Base-by-base conservation (phyloP, 1,140 invertebrate genomes). In the Trichonephila clavata region DNA sequence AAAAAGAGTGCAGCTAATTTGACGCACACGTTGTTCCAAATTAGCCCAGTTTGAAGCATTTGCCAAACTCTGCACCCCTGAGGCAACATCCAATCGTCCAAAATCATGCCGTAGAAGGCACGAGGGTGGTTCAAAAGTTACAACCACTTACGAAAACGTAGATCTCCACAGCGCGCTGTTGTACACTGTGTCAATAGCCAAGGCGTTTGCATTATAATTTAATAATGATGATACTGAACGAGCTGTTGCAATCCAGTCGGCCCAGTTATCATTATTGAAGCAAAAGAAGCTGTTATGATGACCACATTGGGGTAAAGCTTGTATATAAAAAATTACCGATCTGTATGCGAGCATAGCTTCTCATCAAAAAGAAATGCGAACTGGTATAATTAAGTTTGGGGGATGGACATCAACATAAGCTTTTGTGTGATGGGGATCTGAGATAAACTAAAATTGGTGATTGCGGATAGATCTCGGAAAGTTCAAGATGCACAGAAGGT, bases 251-350 rank as follows among this genome's bases (percentile, higher is more conserved):
- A 86, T 86, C 57, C 59, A 86, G 59, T 32, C 84, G 84, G 84
- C 84, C 59, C 84, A 86, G 84, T 86, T 86, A 86, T 86, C 59
- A 63, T 86, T 86, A 86, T 39, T 57, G 57, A n/a, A 84, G 81
- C 57, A 84, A 84, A 84, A 84, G 59, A 27, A 86, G 27, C 24
- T 86, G 27, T 86, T 60, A 63, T 63, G 59, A 86, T 61, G 50
- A 86, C 57, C 59, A 86, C 84, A 61, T 27, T 20, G 59, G 24
- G 59, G 24, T n/a, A 77, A 39, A 77, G 1, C 27, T 20, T 18
- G 6, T 63, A 24, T 32, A 84, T 8, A 27, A 86, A 61, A 14
- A 61, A 61, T 86, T 27, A 60, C 84, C 84, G 84, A 86, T 86
- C 84, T 86, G 57, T 86, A 86, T 86, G 57, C 84, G 59, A 59